A percentile compares a stretch with the other conserved stretches of the same genome.
phyloP scores from a whole-genome alignment of 2,797 vertebrate species.

The Euphonia xanthogaster region DNA sequence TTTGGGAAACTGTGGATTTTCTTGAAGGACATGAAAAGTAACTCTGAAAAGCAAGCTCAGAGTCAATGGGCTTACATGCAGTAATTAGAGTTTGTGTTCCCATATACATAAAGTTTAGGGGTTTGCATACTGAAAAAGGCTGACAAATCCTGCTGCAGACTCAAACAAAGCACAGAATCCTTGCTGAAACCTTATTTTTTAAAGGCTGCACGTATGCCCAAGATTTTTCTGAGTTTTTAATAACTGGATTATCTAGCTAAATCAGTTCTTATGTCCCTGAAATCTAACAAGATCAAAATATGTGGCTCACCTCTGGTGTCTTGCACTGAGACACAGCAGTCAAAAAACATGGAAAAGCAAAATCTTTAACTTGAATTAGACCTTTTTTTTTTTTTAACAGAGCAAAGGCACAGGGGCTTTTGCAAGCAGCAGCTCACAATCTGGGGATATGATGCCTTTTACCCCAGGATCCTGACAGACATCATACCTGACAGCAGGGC shows the following conservation, averaged over 20 bases:
- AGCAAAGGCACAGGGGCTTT: background rate
- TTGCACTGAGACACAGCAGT: background rate
- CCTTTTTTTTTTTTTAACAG: background rate
- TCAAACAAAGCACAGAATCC: background rate
- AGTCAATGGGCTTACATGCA: background rate
- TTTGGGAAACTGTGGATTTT: background rate
- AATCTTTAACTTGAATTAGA: background rate
- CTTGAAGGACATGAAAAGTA: background rate
- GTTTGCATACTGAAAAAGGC: background rate
- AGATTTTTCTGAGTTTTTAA: background rate
- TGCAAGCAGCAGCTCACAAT: background rate
- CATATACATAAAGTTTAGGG: background rate
- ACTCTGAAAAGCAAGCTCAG: background rate
- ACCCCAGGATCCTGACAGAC: background rate
- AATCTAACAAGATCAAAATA: background rate
- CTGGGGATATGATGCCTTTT: background rate
- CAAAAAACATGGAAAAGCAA: background rate
- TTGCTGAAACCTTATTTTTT: background rate
- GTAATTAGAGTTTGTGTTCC: background rate
- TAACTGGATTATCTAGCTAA: slow-evolving; percentile 4
- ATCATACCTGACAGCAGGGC: background rate
- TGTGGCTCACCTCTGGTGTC: background rate
- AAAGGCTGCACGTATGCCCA: background rate
- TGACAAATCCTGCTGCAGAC: background rate
- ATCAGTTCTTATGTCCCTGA: background rate